These are phyloP conservation scores for Dendronephthya gigantea DNA, from an alignment of 64 coral and sea anemone genomes.

Conservation along the genomic window DNA sequence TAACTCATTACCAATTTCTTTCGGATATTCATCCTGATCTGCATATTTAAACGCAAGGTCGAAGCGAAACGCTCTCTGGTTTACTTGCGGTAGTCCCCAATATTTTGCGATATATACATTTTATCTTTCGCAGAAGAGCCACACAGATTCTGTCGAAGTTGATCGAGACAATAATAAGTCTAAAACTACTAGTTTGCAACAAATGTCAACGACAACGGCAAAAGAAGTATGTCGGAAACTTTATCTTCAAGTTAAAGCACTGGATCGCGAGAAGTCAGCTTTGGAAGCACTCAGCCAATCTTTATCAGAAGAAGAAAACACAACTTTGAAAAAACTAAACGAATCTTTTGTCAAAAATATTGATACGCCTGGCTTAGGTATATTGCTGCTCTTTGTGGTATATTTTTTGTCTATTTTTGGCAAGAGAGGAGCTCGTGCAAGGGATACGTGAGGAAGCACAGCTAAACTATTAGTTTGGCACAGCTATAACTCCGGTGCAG, in stretches of 20 bases:
- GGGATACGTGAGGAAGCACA: too few relatives aligned
- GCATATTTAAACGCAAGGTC: background rate
- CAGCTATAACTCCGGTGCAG: too few relatives aligned
- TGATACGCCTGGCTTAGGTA: background rate
- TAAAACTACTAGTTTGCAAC: background rate
- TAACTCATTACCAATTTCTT: too few relatives aligned
- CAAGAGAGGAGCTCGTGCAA: too few relatives aligned
- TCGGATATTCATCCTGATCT: too few relatives aligned
- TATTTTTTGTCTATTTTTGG: too few relatives aligned
- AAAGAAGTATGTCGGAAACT: background rate
- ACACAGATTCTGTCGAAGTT: too few relatives aligned
- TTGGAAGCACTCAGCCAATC: slow-evolving; percentile 26
- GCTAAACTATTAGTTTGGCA: too few relatives aligned
- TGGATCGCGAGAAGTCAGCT: slow-evolving; percentile 2
- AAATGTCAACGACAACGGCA: background rate
- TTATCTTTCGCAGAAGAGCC: too few relatives aligned
- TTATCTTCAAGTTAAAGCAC: background rate
- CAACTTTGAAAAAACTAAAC: slow-evolving; percentile 62
- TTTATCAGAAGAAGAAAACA: slow-evolving; percentile 71
- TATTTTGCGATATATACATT: too few relatives aligned
- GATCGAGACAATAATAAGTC: background rate
- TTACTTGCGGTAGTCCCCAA: too few relatives aligned
- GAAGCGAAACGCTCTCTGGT: background rate
- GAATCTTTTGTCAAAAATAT: slow-evolving; percentile 60
- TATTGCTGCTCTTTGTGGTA: too few relatives aligned